These are phyloP conservation scores for Dendrolimus kikuchii DNA, from an alignment of 1,140 invertebrate genomes.

Conservation along the genomic window DNA sequence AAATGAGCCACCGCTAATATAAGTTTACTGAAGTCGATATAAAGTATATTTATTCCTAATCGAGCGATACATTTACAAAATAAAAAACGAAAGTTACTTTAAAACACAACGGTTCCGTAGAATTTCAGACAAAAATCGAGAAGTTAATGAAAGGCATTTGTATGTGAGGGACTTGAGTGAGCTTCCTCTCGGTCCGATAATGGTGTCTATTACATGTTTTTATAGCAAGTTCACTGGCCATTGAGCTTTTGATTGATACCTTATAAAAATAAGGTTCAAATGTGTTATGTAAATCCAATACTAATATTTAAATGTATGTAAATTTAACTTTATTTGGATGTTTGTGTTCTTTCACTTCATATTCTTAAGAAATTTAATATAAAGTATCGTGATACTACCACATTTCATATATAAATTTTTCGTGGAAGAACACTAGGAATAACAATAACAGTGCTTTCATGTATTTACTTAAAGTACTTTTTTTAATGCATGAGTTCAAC, in stretches of 20 bases:
- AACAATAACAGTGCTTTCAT: too few relatives aligned
- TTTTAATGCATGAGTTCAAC: too few relatives aligned
- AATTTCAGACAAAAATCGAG: slow-evolving; percentile 49
- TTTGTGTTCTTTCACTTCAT: too few relatives aligned
- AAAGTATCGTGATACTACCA: too few relatives aligned
- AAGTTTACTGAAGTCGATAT: background rate
- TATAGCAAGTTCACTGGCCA: slow-evolving; percentile 17
- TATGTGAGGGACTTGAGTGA: slow-evolving; percentile 61
- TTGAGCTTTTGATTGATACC: background rate
- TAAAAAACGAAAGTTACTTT: slow-evolving; percentile 20
- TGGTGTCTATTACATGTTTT: slow-evolving; percentile 39
- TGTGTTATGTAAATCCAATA: background rate
- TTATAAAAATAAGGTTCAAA: slow-evolving; percentile 1
- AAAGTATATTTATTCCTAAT: slow-evolving; percentile 16
- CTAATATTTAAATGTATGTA: too few relatives aligned
- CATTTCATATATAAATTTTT: too few relatives aligned
- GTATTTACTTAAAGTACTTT: too few relatives aligned
- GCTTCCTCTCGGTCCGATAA: slow-evolving; percentile 49
- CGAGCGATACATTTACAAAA: slow-evolving; percentile 12
- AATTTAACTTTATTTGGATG: too few relatives aligned
- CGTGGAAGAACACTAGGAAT: too few relatives aligned
- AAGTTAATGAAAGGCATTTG: slow-evolving; percentile 66
- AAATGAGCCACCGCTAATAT: too few relatives aligned
- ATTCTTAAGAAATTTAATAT: too few relatives aligned
- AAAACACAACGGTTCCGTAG: slow-evolving; percentile 36